Evolutionary conservation across 1,140 invertebrate genomes (phyloP), one percentile per base, ranked within the genome.

Genomic region (Drosophila ercepeae): DNA sequence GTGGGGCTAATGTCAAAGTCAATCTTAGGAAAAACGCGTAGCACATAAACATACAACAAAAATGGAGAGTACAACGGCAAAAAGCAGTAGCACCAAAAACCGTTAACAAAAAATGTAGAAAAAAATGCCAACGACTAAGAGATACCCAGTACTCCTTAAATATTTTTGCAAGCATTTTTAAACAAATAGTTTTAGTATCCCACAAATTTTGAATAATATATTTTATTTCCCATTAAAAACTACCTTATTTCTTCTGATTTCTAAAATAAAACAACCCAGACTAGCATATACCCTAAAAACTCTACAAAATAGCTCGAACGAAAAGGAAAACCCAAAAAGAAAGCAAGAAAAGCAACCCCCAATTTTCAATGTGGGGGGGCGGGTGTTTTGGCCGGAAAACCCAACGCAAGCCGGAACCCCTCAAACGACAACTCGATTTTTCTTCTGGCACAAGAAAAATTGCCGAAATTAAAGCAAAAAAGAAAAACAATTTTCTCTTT

Each of bases 11-110:
- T 88, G 82, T 88, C 82, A 88, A 88, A 88, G 82, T 88, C 82
- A 88, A 88, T 88, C 82, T 88, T 88, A 86, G 82, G 82, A 82
- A 88, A 88, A 88, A 88, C 82, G 82, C 82, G 82, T 82, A 82
- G 77, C 82, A 82, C 82, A 88, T 86, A 86, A 86, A 86, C 82
- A 83, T 84, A 83, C 79, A 84, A 75, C 63, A 70, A 65, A 78
- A 72, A 63, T 67, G 25, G 63, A 75, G 70, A 79, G 71, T 65
- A 75, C 60, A 78, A 42, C 72, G 49, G 52, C 70, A 53, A 79
- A 78, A 63, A 48, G 61, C 69, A 65, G 36, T 44, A 64, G 63
- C 45, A 14, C 19, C 19, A 48, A 25, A 11, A 48, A 21, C 59
- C 65, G 63, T 67, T 65, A 67, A 65, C 46, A 46, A 42, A 65